Percentiles rank a stretch among this genome's conserved stretches.
These are phyloP conservation scores for Panthera tigris DNA, from an alignment of 2,113 vertebrate species.

Conservation along the genomic window DNA sequence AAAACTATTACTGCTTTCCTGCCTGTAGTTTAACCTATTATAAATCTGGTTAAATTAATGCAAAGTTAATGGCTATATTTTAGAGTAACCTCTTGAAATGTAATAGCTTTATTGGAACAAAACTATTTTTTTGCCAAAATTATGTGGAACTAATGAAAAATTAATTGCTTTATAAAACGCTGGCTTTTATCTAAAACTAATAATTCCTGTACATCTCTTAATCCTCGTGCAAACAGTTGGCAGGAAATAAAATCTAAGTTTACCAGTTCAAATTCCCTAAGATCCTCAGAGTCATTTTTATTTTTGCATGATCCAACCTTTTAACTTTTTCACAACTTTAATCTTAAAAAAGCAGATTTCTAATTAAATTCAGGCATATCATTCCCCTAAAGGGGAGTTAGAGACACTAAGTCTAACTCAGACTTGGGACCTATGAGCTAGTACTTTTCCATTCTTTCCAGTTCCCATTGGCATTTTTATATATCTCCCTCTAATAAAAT, in stretches of 20 bases:
- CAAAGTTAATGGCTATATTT: constrained; percentile 76
- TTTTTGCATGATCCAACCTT: constrained; percentile 86
- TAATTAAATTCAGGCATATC: constrained; percentile 87
- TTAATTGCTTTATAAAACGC: constrained; percentile 87
- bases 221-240: constrained; percentile 84
- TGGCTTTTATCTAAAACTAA: constrained; percentile 85
- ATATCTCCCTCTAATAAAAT: constrained; percentile 84
- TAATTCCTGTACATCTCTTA: constrained; percentile 85
- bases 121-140: constrained; percentile 85
- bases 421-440: constrained; percentile 81
- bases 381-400: constrained; percentile 85
- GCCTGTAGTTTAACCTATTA: constrained; percentile 68
- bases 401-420: constrained; percentile 83
- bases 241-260: constrained; percentile 87
- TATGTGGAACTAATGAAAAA: constrained; percentile 87
- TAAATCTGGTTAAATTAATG: constrained; percentile 77
- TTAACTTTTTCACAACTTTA: constrained; percentile 88
- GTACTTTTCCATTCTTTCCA: constrained; percentile 81
- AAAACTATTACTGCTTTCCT: constrained; percentile 65
- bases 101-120: constrained; percentile 86
- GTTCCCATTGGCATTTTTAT: constrained; percentile 85
- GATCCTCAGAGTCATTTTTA: constrained; percentile 85
- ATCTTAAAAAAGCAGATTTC: constrained; percentile 87
- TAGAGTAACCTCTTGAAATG: constrained; percentile 76
- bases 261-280: constrained; percentile 85